Conservation (phyloP, 2,113 vertebrate genomes). For the Hystrix cristata region DNA sequence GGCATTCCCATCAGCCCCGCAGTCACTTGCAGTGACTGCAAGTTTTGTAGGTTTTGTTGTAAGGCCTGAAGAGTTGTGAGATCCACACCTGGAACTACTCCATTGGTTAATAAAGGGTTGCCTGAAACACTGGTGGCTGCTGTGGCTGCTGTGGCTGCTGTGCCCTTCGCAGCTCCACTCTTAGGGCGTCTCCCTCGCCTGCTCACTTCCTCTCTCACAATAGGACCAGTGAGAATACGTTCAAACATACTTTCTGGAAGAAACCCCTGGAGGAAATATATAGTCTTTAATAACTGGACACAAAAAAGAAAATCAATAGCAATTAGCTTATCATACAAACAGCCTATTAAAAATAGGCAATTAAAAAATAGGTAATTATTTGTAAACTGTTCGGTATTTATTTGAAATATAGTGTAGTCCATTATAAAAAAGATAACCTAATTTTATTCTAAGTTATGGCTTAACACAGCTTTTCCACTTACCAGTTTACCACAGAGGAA, state of each 20-base stretch:
- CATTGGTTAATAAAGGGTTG: conserved; percentile 93
- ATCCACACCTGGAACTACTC: conserved; percentile 95
- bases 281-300: background rate
- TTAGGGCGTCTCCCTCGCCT: conserved; percentile 97
- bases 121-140: conserved; percentile 85
- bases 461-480: background rate
- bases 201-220: conserved; percentile 98
- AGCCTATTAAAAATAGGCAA: background rate
- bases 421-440: background rate
- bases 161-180: conserved; percentile 93
- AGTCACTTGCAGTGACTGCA: conserved; percentile 97
- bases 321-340: conserved; percentile 15
- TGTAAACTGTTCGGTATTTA: background rate
- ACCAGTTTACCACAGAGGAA: background rate
- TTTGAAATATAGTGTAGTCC: background rate
- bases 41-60: conserved; percentile 97
- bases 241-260: conserved; percentile 99
- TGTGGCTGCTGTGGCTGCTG: conserved; percentile 84
- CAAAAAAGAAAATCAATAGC: conserved; percentile 33
- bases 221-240: conserved; percentile 97
- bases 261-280: conserved; percentile 91
- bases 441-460: background rate
- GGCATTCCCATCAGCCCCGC: conserved; percentile 96
- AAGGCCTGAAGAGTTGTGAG: conserved; percentile 96
- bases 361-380: background rate